Evolutionary conservation across 1,140 invertebrate species (phyloP).

Genomic region (Cylas formicarius): DNA sequence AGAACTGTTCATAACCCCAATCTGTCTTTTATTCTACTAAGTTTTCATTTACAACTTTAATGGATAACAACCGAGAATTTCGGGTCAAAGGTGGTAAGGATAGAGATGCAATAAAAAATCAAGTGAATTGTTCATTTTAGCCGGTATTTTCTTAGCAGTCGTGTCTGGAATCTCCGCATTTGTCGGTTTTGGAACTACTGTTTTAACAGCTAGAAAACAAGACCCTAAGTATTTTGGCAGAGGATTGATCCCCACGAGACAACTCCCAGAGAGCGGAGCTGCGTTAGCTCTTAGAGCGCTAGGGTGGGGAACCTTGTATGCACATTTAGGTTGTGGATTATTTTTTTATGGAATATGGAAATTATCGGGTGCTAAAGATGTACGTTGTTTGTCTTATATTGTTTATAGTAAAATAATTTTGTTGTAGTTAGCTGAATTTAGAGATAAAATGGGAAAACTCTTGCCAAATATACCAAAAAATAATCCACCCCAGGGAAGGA

Average conservation of each 20-base stretch:
- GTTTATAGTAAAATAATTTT: not conserved
- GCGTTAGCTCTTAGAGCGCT: conserved; percentile 74
- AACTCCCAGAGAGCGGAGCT: conserved; percentile 66
- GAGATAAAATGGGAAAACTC: conserved; percentile 59
- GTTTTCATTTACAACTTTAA: too few relatives aligned
- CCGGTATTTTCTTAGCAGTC: conserved; percentile 64
- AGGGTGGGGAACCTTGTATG: conserved; percentile 80
- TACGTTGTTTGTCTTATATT: conserved; percentile 38
- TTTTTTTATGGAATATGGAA: conserved; percentile 85
- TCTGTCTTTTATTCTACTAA: too few relatives aligned
- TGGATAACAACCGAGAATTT: too few relatives aligned
- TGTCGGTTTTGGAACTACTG: conserved; percentile 71
- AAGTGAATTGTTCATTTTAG: too few relatives aligned
- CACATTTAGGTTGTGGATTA: conserved; percentile 70
- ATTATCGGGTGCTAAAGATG: conserved; percentile 73
- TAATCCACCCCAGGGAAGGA: conserved; percentile 71
- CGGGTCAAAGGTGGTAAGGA: too few relatives aligned
- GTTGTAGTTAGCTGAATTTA: conserved; percentile 62
- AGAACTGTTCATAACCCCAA: too few relatives aligned
- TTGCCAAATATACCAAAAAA: conserved; percentile 74
- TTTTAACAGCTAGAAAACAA: conserved; percentile 68
- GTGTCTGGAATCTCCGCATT: conserved; percentile 73
- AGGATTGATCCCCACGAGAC: conserved; percentile 56
- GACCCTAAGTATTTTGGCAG: conserved; percentile 75
- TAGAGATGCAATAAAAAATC: too few relatives aligned